Evolutionary conservation across 2,797 vertebrate genomes (phyloP).

Genomic region (Urophycis tenuis): DNA sequence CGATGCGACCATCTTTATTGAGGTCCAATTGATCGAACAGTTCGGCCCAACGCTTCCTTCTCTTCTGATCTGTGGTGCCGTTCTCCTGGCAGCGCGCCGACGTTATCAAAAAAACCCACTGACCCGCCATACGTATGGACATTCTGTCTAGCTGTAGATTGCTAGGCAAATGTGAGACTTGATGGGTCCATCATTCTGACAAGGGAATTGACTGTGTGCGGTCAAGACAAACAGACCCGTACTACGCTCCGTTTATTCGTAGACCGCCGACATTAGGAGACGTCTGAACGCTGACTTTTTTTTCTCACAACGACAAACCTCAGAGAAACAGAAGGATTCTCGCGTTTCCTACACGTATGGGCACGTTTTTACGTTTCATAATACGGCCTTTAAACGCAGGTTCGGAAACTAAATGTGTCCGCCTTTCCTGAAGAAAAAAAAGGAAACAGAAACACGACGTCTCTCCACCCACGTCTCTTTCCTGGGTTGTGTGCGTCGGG

Average conservation of each 20-base stretch:
- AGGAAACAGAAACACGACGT: not conserved
- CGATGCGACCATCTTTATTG: conserved; percentile 83
- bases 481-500: not conserved
- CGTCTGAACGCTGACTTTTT: not conserved
- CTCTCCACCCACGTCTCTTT: not conserved
- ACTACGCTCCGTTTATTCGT: too few relatives aligned
- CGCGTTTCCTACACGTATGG: too few relatives aligned
- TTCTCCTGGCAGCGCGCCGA: conserved; percentile 55
- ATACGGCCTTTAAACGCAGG: not conserved
- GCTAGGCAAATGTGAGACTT: not conserved
- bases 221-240: too few relatives aligned
- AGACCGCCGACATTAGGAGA: too few relatives aligned
- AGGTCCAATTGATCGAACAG: conserved; percentile 82
- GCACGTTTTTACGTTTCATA: too few relatives aligned
- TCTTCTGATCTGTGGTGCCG: conserved; percentile 56
- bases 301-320: too few relatives aligned
- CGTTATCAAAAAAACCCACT: conserved; percentile 31
- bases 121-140: conserved; percentile 20
- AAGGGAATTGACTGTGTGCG: too few relatives aligned
- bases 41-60: conserved; percentile 69
- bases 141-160: not conserved
- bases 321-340: not conserved
- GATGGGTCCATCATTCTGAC: too few relatives aligned
- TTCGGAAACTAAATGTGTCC: not conserved
- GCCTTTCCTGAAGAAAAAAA: not conserved